Evolutionary conservation across 1,140 invertebrate genomes (phyloP).

Genomic region (Myzus persicae): DNA sequence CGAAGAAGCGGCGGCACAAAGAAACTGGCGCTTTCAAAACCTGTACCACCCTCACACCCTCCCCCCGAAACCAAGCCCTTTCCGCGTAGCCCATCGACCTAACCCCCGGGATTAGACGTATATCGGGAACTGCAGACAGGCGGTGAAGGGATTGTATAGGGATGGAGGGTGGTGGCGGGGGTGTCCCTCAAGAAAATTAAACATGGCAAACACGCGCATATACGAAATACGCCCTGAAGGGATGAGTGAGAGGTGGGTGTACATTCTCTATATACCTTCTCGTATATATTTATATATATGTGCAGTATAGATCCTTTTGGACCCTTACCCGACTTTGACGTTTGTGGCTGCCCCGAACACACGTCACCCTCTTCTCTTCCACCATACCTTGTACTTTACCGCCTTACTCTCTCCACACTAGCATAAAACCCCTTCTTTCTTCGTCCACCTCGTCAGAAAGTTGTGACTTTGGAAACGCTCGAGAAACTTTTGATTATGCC

Average conservation of each 20-base stretch:
- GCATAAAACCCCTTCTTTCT: conserved; percentile 3
- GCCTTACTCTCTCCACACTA: neutral
- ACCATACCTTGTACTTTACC: neutral
- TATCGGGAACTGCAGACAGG: neutral
- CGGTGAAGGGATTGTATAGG: neutral
- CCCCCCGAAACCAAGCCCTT: neutral
- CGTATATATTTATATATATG: conserved; percentile 20
- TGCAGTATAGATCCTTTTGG: conserved; percentile 44
- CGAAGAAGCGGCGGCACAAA: conserved; percentile 54
- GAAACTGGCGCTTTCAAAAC: conserved; percentile 37
- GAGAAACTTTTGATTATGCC: conserved; percentile 58
- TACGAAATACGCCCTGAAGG: conserved; percentile 51
- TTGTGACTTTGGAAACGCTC: conserved; percentile 56
- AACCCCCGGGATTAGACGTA: conserved; percentile 47
- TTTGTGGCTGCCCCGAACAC: conserved; percentile 56
- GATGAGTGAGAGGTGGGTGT: neutral
- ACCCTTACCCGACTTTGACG: conserved; percentile 59
- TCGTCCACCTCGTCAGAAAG: conserved; percentile 49
- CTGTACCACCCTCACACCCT: neutral
- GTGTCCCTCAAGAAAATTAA: conserved; percentile 58
- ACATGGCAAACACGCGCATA: conserved; percentile 53
- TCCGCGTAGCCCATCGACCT: neutral
- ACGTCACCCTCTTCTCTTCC: conserved; percentile 39
- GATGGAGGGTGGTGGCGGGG: neutral
- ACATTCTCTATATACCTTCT: conserved; percentile 37